Percentiles rank a stretch among this genome's conserved stretches.
Evolutionary conservation across 2,888 invertebrate species (phyloP).

Genomic region (Platycheirus albimanus): DNA sequence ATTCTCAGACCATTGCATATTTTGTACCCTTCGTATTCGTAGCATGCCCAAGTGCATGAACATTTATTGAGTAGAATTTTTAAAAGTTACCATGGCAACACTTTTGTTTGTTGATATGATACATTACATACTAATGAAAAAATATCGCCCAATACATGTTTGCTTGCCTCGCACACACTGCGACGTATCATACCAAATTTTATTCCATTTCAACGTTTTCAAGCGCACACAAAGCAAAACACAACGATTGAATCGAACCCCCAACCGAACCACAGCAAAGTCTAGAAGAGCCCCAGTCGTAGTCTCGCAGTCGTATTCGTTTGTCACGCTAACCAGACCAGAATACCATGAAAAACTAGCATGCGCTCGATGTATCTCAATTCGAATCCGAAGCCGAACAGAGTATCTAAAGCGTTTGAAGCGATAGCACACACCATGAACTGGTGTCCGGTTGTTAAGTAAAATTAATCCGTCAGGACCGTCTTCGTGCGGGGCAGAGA

Average conservation of each 20-base stretch:
- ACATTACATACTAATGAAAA: conserved; percentile 22
- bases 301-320: not conserved
- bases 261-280: conserved; percentile 2
- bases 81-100: conserved; percentile 21
- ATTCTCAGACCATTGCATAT: too few species aligned
- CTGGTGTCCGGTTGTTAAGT: conserved; percentile 70
- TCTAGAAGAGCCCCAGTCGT: not conserved
- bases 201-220: conserved; percentile 13
- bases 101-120: conserved; percentile 6
- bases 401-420: conserved; percentile 70
- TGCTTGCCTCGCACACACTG: conserved; percentile 24
- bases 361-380: conserved; percentile 24
- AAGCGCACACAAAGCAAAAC: conserved; percentile 16
- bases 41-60: too few species aligned
- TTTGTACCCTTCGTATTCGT: too few species aligned
- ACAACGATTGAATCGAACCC: conserved; percentile 31
- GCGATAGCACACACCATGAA: conserved; percentile 71
- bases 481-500: conserved; percentile 61
- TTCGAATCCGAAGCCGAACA: conserved; percentile 20
- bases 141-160: conserved; percentile 37
- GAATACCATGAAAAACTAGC: conserved; percentile 9
- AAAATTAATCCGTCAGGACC: conserved; percentile 66
- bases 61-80: too few species aligned
- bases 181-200: conserved; percentile 38
- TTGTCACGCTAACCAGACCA: conserved; percentile 33